These are phyloP conservation scores for Argopecten irradians DNA, from an alignment of 1,140 invertebrate genomes.

Conservation along the genomic window DNA sequence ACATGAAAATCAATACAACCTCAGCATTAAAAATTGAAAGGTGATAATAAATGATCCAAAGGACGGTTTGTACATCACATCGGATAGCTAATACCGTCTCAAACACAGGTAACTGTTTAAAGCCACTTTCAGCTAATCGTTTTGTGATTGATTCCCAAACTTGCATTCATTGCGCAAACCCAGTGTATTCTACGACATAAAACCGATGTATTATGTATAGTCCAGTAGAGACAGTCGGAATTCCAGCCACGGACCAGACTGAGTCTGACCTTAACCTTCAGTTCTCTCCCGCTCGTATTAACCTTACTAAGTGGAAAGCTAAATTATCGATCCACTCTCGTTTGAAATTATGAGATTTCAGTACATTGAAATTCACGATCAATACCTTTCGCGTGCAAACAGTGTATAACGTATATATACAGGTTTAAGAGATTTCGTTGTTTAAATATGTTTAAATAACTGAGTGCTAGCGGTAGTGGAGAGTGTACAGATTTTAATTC, in stretches of 20 bases:
- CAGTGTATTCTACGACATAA: not conserved
- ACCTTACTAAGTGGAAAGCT: not conserved
- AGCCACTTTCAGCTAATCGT: not conserved
- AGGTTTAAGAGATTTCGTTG: not conserved
- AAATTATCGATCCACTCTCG: not conserved
- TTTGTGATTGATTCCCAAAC: not conserved
- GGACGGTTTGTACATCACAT: not conserved
- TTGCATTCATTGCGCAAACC: not conserved
- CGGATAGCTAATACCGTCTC: not conserved
- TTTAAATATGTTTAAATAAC: not conserved
- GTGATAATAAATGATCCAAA: no score
- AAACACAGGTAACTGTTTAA: not conserved
- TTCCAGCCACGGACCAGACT: not conserved
- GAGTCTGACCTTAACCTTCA: not conserved
- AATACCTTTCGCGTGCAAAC: not conserved
- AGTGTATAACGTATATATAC: not conserved
- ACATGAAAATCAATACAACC: no score
- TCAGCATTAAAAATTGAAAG: no score
- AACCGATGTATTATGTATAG: not conserved
- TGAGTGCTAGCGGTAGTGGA: not conserved
- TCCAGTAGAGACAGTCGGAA: not conserved
- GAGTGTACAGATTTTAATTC: not conserved
- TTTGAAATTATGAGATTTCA: not conserved
- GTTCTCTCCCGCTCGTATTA: not conserved
- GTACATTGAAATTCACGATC: not conserved